Evolutionary conservation across 1,140 invertebrate species (phyloP).

Genomic region (Drosophila tsacasi): DNA sequence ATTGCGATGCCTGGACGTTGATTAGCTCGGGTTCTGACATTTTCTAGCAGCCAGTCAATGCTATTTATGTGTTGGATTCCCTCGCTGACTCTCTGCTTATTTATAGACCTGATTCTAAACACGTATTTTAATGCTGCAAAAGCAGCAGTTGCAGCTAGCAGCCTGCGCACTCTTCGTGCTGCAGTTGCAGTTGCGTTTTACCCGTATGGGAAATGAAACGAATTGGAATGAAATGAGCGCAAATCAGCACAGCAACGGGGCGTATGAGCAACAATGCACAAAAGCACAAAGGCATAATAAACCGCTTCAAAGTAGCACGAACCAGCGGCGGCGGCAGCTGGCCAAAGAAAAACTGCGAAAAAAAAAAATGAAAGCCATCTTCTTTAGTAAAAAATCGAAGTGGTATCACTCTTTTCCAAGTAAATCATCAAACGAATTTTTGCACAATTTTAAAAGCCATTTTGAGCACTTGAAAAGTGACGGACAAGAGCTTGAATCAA

Average conservation of each 20-base stretch:
- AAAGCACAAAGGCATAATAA: slow-evolving; percentile 61
- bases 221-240: slow-evolving; percentile 67
- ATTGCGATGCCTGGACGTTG: slow-evolving; percentile 51
- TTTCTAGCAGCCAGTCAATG: slow-evolving; percentile 69
- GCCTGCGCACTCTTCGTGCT: slow-evolving; percentile 1
- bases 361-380: slow-evolving; percentile 35
- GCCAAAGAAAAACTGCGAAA: slow-evolving; percentile 23
- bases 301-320: slow-evolving; percentile 41
- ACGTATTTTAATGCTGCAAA: slow-evolving; percentile 55
- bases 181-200: slow-evolving; percentile 41
- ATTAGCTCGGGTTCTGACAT: slow-evolving; percentile 70
- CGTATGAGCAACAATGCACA: slow-evolving; percentile 75
- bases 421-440: slow-evolving; percentile 12
- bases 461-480: slow-evolving; percentile 11
- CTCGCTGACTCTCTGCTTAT: slow-evolving; percentile 53
- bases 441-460: background rate
- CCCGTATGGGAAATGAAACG: slow-evolving; percentile 48
- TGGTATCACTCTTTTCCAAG: slow-evolving; percentile 31
- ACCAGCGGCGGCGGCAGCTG: slow-evolving; percentile 7
- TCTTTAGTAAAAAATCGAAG: slow-evolving; percentile 27
- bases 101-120: slow-evolving; percentile 77
- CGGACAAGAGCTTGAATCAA: background rate
- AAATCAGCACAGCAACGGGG: slow-evolving; percentile 59
- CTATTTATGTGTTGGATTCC: slow-evolving; percentile 66
- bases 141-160: slow-evolving; percentile 24